A percentile compares a stretch with the other conserved stretches of the same genome.
Evolutionary conservation across 2,113 vertebrate species (phyloP).

Genomic region (Panthera leo): DNA sequence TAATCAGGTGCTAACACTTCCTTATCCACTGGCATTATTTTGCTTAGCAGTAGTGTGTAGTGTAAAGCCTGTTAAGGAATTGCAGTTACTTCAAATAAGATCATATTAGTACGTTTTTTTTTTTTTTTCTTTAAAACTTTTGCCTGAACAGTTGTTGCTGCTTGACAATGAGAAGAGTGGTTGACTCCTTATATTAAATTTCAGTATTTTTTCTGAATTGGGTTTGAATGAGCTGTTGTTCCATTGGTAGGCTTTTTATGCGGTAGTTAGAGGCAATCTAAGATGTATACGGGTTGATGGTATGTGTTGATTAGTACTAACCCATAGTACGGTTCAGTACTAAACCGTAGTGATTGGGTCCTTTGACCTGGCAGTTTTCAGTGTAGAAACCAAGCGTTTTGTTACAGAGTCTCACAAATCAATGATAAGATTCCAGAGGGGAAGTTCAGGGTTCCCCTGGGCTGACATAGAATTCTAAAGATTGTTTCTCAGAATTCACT

Average conservation of each 20-base stretch:
- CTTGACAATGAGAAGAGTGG: background rate
- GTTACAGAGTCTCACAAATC: constrained; percentile 31
- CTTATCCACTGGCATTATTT: constrained; percentile 6
- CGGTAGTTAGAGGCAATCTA: background rate
- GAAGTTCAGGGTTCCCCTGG: background rate
- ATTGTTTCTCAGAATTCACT: constrained; percentile 19
- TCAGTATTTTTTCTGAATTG: constrained; percentile 21
- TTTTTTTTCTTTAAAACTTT: constrained; percentile 16
- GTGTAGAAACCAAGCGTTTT: constrained; percentile 24
- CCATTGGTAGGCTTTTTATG: background rate
- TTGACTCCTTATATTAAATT: background rate
- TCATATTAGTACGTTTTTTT: background rate
- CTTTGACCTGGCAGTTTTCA: constrained; percentile 29
- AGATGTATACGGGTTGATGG: background rate
- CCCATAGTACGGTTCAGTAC: background rate
- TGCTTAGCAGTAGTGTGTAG: background rate
- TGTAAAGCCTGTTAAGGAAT: background rate
- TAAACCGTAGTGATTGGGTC: background rate
- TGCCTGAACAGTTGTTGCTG: constrained; percentile 5
- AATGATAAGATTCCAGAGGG: background rate
- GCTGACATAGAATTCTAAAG: background rate
- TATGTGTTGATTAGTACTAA: background rate
- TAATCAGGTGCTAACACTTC: constrained; percentile 11
- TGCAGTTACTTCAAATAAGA: background rate
- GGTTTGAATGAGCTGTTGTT: constrained; percentile 33